Base-by-base conservation (phyloP, 1,140 invertebrate genomes). In the Delia radicum region DNA sequence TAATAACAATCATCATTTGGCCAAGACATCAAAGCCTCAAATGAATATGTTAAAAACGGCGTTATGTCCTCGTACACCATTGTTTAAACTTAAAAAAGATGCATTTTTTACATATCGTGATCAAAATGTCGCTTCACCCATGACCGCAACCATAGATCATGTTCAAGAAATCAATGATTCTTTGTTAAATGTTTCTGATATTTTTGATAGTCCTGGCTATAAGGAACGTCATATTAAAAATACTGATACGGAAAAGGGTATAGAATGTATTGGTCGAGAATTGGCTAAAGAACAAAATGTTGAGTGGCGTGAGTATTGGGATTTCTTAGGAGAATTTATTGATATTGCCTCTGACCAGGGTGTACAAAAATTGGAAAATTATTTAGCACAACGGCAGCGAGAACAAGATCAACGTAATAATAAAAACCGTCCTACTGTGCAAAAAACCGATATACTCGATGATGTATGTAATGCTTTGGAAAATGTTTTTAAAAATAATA, bases 291-390 rank as follows among this genome's bases (percentile, higher is more conserved):
- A 94, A 82, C 90, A 91, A 82, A 90, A 92, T 31, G 88, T 96
- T 0, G 88, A 89, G n/a, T 98, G 95, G 95, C 92, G 91, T 77
- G 96, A 98, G 83, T 95, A 95, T 85, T 98, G 96, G 95, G 90
- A 92, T 2, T 97, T 97, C 83, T 87, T 97, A 6, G 91, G 94
- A 79, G 89, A 89, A 5, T 96, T 94, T 83, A 89, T 92, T 7
- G 92, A 98, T 87, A 88, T 97, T 2, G 84, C 91, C 0, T 91
- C 91, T 0, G 80, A 87, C 0, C 91, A 93, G 75, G 95, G 95
- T 2, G 87, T 97, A 1, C 79, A 84, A 0, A 87, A 91, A 37
- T 83, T 98, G 0, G 95, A 98, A 86, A 88, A 89, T 26, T 93
- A 94, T 87, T 86, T 97, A 2, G 89, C 89, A 78, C 86, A 88